These are phyloP conservation scores for Agriotes lineatus DNA, from an alignment of 2,888 invertebrate genomes.

Conservation along the genomic window DNA sequence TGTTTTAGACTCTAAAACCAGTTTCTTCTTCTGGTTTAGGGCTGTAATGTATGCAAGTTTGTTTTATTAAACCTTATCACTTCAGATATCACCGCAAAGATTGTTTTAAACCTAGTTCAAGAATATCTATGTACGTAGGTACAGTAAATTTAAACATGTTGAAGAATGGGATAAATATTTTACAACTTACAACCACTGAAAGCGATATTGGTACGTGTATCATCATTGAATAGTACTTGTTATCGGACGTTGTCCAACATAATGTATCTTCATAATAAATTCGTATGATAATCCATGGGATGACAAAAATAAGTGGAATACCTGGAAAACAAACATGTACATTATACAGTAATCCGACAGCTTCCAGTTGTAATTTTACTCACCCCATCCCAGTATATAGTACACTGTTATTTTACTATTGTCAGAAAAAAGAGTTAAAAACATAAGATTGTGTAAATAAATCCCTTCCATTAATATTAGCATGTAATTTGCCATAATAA, in stretches of 20 bases:
- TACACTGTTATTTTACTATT: constrained; percentile 71
- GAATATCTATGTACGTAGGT: too few species aligned
- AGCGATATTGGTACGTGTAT: constrained; percentile 71
- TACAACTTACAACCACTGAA: constrained; percentile 70
- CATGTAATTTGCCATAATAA: constrained; percentile 75
- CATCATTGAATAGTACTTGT: constrained; percentile 67
- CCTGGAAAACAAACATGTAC: too few species aligned
- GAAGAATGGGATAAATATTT: not conserved
- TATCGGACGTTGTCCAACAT: constrained; percentile 73
- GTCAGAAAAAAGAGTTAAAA: constrained; percentile 74
- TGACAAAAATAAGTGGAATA: constrained; percentile 70
- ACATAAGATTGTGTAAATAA: constrained; percentile 77
- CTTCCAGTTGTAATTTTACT: constrained; percentile 51
- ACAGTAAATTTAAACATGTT: not conserved
- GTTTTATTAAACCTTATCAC: too few species aligned
- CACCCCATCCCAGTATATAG: constrained; percentile 76
- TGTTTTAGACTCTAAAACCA: too few species aligned
- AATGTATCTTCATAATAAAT: constrained; percentile 68
- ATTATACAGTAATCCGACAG: not conserved
- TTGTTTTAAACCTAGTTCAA: too few species aligned
- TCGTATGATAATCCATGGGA: constrained; percentile 71
- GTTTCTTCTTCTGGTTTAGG: too few species aligned
- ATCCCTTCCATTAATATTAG: constrained; percentile 80
- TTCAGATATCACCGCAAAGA: too few species aligned
- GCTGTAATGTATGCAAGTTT: too few species aligned